Evolutionary conservation across 2,888 invertebrate genomes (phyloP), one percentile per base, ranked within the genome.

Genomic region (Spisula solida): DNA sequence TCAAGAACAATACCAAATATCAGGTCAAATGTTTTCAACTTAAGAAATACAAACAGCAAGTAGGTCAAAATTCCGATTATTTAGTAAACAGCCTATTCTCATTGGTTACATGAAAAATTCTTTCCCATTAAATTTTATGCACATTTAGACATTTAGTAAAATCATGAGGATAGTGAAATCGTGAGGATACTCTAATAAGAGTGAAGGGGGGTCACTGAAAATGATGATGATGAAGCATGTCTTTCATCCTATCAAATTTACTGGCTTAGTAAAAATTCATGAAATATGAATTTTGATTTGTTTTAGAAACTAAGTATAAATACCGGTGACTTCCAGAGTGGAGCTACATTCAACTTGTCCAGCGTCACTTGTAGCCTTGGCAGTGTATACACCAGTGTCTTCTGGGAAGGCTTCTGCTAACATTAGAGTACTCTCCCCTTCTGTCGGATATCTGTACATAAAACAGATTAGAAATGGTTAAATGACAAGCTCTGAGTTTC

Each of bases 381-480:
- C 98, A 2, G 98, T 98, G 95, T 98, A 98, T 85, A 98, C 98
- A n/a, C 98, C 98, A 94, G 98, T 97, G 95, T 98, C 98, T 93
- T 98, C 97, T 0, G 97, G 97, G 95, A 96, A 78, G 94, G 95
- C 92, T 84, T 96, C 94, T 81, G 94, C 88, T 41, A 96, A 90
- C 86, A 94, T 91, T 20, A 96, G 94, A 85, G 94, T 94, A 85
- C 95, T 94, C 82, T 93, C 93, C 78, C 94, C 94, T 89, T 95
- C 90, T 96, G 93, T 92, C 81, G 92, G 92, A 81, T 91, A 89
- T 82, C 91, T 91, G 78, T 66, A 12, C 8, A 25, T 66, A 25
- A 66, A 25, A 25, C 20, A 66, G 8, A 2, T 5, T 25, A 12
- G 25, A 66, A 66, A 66, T 10, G 20, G 60, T 66, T 66, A 5